A percentile compares a stretch with the other conserved stretches of the same genome.
Evolutionary conservation across 1,140 invertebrate genomes (phyloP).

Genomic region (Drosophila tsacasi): DNA sequence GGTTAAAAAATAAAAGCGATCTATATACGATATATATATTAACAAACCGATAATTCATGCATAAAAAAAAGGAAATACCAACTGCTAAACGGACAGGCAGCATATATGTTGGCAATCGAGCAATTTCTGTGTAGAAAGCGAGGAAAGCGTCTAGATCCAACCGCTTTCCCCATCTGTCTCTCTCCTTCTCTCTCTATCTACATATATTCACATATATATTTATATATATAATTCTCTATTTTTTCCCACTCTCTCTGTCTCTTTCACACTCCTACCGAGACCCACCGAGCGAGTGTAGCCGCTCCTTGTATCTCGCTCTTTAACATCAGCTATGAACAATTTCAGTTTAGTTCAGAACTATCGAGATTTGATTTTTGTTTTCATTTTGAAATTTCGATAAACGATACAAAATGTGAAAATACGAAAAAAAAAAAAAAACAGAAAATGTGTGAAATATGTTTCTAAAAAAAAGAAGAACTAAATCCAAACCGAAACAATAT

Average conservation of each 20-base stretch:
- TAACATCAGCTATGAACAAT: conserved; percentile 17
- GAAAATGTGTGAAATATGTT: conserved; percentile 19
- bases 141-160: conserved; percentile 19
- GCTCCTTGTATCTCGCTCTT: conserved; percentile 27
- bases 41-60: conserved; percentile 44
- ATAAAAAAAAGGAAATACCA: conserved; percentile 34
- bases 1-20: conserved; percentile 62
- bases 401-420: conserved; percentile 29
- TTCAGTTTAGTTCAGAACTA: conserved; percentile 38
- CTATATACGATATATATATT: conserved; percentile 52
- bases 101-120: conserved; percentile 86
- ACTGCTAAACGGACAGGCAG: conserved; percentile 78
- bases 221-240: conserved; percentile 18
- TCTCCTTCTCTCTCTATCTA: neutral
- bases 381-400: conserved; percentile 65
- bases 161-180: conserved; percentile 14
- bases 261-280: conserved; percentile 21
- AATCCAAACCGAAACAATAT: conserved; percentile 14
- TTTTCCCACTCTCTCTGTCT: conserved; percentile 19
- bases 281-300: conserved; percentile 13
- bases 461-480: conserved; percentile 13
- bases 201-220: neutral
- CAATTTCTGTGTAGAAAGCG: conserved; percentile 78
- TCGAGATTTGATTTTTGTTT: conserved; percentile 52
- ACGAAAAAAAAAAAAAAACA: conserved; percentile 5